phyloP scores from a whole-genome alignment of 1,140 invertebrate species.

The Ectropis grisescens region DNA sequence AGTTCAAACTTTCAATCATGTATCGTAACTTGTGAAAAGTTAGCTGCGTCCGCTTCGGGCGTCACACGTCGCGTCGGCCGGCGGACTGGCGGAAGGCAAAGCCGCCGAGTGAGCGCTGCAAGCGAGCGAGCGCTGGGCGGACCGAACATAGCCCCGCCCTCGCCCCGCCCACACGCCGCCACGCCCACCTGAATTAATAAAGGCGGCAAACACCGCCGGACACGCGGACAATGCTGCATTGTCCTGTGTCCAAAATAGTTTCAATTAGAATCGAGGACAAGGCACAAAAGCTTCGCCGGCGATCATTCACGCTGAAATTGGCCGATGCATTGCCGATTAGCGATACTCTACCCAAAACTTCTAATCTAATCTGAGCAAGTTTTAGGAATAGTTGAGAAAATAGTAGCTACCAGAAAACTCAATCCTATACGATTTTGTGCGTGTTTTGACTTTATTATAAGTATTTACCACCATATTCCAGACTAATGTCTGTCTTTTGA shows the following conservation, averaged over 20 bases:
- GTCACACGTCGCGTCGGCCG: conserved; percentile 46
- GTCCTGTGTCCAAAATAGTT: conserved; percentile 66
- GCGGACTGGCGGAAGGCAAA: conserved; percentile 39
- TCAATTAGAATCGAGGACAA: conserved; percentile 62
- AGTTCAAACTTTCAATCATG: too few relatives aligned
- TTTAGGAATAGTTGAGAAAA: too few relatives aligned
- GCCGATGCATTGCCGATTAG: conserved; percentile 50
- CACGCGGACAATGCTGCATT: conserved; percentile 66
- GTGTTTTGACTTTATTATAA: too few relatives aligned
- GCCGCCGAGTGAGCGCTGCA: conserved; percentile 16
- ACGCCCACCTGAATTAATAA: conserved; percentile 67
- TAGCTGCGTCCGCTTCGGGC: conserved; percentile 30
- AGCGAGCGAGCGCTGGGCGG: conserved; percentile 41
- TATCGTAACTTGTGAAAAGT: conserved; percentile 27
- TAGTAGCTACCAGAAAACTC: too few relatives aligned
- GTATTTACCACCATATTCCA: too few relatives aligned
- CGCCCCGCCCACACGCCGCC: conserved; percentile 34
- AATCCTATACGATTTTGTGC: too few relatives aligned
- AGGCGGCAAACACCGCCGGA: conserved; percentile 63
- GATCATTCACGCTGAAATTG: conserved; percentile 49
- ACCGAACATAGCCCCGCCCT: conserved; percentile 22
- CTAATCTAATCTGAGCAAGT: too few relatives aligned
- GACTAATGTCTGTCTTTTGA: too few relatives aligned
- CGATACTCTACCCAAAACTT: too few relatives aligned
- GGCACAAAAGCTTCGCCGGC: conserved; percentile 45